phyloP scores from a whole-genome alignment of 2,888 invertebrate species.

The Eupithecia subfuscata region DNA sequence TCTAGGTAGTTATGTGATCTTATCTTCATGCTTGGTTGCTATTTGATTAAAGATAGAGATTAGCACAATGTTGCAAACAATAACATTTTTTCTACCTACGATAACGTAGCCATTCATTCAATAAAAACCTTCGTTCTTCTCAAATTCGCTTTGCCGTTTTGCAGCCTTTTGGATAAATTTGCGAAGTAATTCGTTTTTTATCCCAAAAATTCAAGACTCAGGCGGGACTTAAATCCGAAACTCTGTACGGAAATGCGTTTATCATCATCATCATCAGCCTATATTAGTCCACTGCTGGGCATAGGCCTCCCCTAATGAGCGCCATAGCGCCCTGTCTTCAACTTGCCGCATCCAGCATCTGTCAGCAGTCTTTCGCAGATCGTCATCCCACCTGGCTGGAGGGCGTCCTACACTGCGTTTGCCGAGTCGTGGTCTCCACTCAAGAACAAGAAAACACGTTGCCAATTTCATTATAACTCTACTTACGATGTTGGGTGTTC shows the following conservation, averaged over 20 bases:
- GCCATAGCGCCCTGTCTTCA: too few species aligned
- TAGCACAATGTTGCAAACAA: background rate
- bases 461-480: background rate
- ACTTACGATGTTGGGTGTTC: constrained; percentile 87
- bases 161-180: background rate
- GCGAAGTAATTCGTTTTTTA: background rate
- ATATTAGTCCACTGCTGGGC: too few species aligned
- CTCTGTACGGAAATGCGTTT: background rate
- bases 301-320: too few species aligned
- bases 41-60: background rate
- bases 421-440: too few species aligned
- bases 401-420: too few species aligned
- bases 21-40: background rate
- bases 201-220: background rate
- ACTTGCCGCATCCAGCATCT: too few species aligned
- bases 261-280: too few species aligned
- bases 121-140: background rate
- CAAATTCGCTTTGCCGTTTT: background rate
- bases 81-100: background rate
- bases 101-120: background rate
- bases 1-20: too few species aligned
- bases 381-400: too few species aligned
- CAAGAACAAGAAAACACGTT: too few species aligned
- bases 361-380: too few species aligned
- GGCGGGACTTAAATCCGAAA: background rate